Evolutionary conservation across 2,113 vertebrate species (phyloP).

Genomic region (Apteryx mantelli): DNA sequence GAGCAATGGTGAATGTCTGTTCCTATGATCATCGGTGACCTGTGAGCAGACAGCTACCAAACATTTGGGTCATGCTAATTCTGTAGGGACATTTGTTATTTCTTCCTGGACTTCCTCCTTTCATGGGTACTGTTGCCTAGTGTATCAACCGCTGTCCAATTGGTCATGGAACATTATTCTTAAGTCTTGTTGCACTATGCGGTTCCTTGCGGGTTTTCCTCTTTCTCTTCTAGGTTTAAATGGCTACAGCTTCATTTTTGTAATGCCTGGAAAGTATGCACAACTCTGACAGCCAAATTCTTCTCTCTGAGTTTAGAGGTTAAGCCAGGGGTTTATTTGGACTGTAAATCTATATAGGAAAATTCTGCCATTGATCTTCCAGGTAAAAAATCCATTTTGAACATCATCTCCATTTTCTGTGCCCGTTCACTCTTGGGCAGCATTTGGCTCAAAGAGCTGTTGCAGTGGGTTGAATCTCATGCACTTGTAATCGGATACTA

Average conservation of each 20-base stretch:
- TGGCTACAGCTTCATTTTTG: neutral
- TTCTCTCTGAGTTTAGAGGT: neutral
- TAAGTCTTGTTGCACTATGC: neutral
- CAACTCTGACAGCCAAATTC: neutral
- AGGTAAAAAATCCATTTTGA: slow-evolving; percentile 21
- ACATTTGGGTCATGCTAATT: neutral
- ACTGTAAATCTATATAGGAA: slow-evolving; percentile 10
- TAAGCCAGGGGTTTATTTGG: slow-evolving; percentile 23
- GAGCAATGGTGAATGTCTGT: neutral
- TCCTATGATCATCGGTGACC: neutral
- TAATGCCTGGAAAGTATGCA: neutral
- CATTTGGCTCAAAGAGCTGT: neutral
- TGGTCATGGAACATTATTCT: neutral
- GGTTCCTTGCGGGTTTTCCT: neutral
- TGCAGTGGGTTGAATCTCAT: neutral
- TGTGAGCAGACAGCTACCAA: neutral
- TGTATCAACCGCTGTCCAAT: neutral
- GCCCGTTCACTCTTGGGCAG: neutral
- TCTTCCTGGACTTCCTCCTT: neutral
- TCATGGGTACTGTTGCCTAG: neutral
- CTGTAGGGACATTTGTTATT: neutral
- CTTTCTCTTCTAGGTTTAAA: neutral
- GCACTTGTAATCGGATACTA: neutral
- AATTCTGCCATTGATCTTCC: slow-evolving; percentile 4
- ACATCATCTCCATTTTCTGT: slow-evolving; percentile 2